These are phyloP conservation scores for Sparidentex hasta DNA, from an alignment of 2,797 vertebrate genomes.

Conservation along the genomic window DNA sequence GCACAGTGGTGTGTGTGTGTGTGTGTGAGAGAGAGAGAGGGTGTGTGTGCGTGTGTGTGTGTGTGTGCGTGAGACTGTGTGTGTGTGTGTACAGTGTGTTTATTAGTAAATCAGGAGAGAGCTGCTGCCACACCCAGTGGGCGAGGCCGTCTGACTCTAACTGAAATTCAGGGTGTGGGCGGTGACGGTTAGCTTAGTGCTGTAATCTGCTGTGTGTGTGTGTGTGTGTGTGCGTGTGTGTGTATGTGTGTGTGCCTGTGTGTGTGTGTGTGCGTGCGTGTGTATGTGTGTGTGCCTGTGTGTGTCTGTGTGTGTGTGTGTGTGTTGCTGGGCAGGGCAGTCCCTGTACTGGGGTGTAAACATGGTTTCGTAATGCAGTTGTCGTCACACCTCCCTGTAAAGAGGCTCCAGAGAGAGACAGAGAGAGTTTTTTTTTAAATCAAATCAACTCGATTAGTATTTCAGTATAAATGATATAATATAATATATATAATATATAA, in stretches of 20 bases:
- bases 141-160: slow-evolving; percentile 58
- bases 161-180: slow-evolving; percentile 73
- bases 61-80: slow-evolving; percentile 25
- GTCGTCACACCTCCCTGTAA: slow-evolving; percentile 75
- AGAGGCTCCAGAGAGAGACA: slow-evolving; percentile 45
- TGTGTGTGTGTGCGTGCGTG: slow-evolving; percentile 32
- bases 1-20: slow-evolving; percentile 1
- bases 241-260: slow-evolving; percentile 40
- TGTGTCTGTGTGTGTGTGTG: slow-evolving; percentile 25
- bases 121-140: slow-evolving; percentile 70
- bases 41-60: slow-evolving; percentile 20
- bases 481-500: accelerated
- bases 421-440: not conserved
- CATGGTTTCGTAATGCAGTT: slow-evolving; percentile 81
- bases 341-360: slow-evolving; percentile 81
- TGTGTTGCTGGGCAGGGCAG: slow-evolving; percentile 80
- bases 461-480: not conserved
- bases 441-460: slow-evolving; percentile 19
- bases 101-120: slow-evolving; percentile 51
- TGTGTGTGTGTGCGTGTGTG: slow-evolving; percentile 21
- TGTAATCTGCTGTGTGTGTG: slow-evolving; percentile 42
- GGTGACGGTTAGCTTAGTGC: slow-evolving; percentile 47
- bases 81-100: slow-evolving; percentile 38
- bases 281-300: no score
- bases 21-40: slow-evolving; percentile 24